phyloP scores from a whole-genome alignment of 2,113 vertebrate genomes.

The Zosterops borbonicus region DNA sequence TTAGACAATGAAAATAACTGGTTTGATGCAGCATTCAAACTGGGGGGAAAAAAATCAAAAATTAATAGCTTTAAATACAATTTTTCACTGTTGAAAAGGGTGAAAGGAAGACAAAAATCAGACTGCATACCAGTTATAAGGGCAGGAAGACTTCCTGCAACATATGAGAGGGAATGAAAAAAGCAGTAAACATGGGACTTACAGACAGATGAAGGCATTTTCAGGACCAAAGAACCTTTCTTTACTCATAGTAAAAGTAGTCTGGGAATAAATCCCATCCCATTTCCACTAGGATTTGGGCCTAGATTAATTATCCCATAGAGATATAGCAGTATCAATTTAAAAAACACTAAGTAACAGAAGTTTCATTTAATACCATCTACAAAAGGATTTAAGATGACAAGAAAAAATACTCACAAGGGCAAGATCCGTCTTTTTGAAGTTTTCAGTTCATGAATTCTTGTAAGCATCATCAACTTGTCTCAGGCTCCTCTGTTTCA shows the following conservation, averaged over 20 bases:
- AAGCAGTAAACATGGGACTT: not conserved
- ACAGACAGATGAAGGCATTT: not conserved
- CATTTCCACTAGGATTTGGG: not conserved
- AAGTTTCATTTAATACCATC: not conserved
- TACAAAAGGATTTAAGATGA: not conserved
- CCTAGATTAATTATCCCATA: not conserved
- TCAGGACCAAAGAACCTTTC: not conserved
- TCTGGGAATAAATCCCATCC: not conserved
- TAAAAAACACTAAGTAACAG: not conserved
- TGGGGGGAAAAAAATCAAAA: accelerated
- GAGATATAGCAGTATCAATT: not conserved
- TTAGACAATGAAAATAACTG: not conserved
- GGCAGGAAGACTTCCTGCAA: not conserved
- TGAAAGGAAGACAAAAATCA: not conserved
- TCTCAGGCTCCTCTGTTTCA: not conserved
- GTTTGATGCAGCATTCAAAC: not conserved
- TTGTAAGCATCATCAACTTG: not conserved
- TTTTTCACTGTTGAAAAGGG: not conserved
- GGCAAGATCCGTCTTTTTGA: not conserved
- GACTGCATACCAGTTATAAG: not conserved
- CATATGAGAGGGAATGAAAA: not conserved
- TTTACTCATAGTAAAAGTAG: not conserved
- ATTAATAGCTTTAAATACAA: not conserved
- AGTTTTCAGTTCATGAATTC: not conserved
- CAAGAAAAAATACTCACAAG: conserved; percentile 30